Evolutionary conservation across 2,113 vertebrate species (phyloP).

Genomic region (Pachypanchax playfairii): DNA sequence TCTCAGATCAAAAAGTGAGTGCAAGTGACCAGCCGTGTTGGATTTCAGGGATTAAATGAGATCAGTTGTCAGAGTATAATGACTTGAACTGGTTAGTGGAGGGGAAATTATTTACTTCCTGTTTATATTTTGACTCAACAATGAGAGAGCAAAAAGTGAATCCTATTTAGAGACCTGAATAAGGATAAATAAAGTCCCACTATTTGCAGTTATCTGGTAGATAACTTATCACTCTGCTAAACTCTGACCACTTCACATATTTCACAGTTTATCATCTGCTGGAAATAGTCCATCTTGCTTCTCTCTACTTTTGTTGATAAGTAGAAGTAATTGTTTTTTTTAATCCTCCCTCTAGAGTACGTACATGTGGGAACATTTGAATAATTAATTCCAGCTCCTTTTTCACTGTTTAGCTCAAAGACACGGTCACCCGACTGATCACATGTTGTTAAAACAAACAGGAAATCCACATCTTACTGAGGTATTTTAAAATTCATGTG

Average conservation of each 20-base stretch:
- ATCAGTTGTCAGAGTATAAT: neutral
- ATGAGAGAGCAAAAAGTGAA: neutral
- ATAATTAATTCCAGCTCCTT: slow-evolving; percentile 61
- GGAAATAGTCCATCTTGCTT: no score
- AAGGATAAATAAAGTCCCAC: slow-evolving; percentile 5
- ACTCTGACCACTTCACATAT: slow-evolving; percentile 9
- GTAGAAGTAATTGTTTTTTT: no score
- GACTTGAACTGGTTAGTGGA: neutral
- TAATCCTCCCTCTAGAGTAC: no score
- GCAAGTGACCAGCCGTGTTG: neutral
- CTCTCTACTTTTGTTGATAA: slow-evolving; percentile 51
- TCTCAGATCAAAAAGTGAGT: neutral
- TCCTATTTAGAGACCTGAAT: slow-evolving; percentile 10
- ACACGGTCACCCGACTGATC: no score
- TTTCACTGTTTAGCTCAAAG: slow-evolving; percentile 12
- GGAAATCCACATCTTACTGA: slow-evolving; percentile 34
- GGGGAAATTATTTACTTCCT: neutral
- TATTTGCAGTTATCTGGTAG: slow-evolving; percentile 29
- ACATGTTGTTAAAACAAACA: slow-evolving; percentile 21
- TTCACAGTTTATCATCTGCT: slow-evolving; percentile 37
- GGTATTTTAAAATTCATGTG: slow-evolving; percentile 41
- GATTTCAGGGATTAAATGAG: neutral
- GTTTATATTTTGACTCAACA: neutral
- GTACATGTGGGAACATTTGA: slow-evolving; percentile 51
- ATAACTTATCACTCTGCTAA: slow-evolving; percentile 34